Conservation (phyloP, 1,140 invertebrate genomes). For the Diorhabda sublineata region DNA sequence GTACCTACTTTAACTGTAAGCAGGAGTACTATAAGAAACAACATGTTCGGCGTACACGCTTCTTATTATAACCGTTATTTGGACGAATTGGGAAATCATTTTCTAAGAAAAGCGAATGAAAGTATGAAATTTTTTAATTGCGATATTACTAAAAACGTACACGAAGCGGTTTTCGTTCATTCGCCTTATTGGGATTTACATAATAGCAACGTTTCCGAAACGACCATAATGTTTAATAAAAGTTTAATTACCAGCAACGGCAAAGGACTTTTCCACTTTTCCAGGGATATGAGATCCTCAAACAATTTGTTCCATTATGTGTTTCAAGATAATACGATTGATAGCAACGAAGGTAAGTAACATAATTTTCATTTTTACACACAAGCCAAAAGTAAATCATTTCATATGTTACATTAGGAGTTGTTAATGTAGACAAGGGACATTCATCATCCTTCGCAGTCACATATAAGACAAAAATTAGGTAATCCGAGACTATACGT, state of each 20-base stretch:
- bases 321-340: slow-evolving; percentile 81
- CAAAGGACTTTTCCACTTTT: slow-evolving; percentile 79
- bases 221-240: slow-evolving; percentile 80
- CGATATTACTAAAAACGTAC: slow-evolving; percentile 73
- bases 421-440: too few species aligned
- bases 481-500: too few species aligned
- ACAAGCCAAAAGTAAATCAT: not conserved
- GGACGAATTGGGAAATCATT: slow-evolving; percentile 78
- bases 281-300: slow-evolving; percentile 82
- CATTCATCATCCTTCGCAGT: too few species aligned
- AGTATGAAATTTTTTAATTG: slow-evolving; percentile 74
- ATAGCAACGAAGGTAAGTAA: slow-evolving; percentile 63
- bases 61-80: slow-evolving; percentile 87
- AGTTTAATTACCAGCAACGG: slow-evolving; percentile 80
- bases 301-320: slow-evolving; percentile 95
- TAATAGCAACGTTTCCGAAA: slow-evolving; percentile 77
- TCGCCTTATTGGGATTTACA: slow-evolving; percentile 82
- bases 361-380: not conserved
- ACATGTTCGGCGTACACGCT: slow-evolving; percentile 74
- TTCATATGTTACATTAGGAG: too few species aligned
- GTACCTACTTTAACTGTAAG: slow-evolving; percentile 67
- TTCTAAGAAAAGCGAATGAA: slow-evolving; percentile 82
- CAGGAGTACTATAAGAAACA: slow-evolving; percentile 73
- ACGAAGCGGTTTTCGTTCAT: slow-evolving; percentile 76
- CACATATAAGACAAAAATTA: too few species aligned